Evolutionary conservation across 2,797 vertebrate genomes (phyloP), one percentile per base, ranked within the genome.

Genomic region (Pseudopleuronectes americanus): DNA sequence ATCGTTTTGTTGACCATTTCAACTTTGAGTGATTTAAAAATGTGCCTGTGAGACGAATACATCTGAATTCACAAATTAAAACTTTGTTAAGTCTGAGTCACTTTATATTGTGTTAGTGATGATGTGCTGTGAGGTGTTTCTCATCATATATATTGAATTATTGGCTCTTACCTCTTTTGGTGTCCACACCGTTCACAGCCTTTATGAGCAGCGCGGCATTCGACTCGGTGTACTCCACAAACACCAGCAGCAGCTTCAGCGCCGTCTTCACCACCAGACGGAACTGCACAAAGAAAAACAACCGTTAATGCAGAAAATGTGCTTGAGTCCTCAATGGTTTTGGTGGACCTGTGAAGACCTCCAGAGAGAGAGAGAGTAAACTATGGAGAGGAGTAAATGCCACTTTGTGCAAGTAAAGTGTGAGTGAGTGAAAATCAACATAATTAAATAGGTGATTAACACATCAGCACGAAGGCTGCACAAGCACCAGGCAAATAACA

Each of bases 251-350:
- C 75, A 99, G 94, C 88, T 99, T 99, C 77, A 99, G 90, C 0
- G 97, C 95, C 0, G 97, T 99, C 91, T 99, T 99, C 81, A 99
- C 97, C 85, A 99, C 97, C 84, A 99, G 90, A 56, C 97, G 97
- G 84, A 99, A 99, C 97, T 99, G 81, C 61, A 71, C n/a, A 28
- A 33, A 49, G 9, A 53, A 8, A 58, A 61, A 38, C n/a, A 41
- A 54, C 76, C 70, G 23, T 74, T 64, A 12, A 77, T 31, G 76
- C 4, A 73, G 4, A 33, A 31, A 0, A 8, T 31, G 2, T 8
- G 0, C 4, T 26, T 5, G 5, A 26, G 26, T 26, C 26, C 26
- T 26, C 5, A 5, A 4, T 31, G 31, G 31, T 31, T 31, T 31
- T 7, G 31, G 7, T 31, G 31, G 31, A 31, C 6, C 31, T 2